Evolutionary conservation across 2,113 vertebrate species (phyloP), one percentile per base, ranked within the genome.

Genomic region (Tauraco erythrolophus): DNA sequence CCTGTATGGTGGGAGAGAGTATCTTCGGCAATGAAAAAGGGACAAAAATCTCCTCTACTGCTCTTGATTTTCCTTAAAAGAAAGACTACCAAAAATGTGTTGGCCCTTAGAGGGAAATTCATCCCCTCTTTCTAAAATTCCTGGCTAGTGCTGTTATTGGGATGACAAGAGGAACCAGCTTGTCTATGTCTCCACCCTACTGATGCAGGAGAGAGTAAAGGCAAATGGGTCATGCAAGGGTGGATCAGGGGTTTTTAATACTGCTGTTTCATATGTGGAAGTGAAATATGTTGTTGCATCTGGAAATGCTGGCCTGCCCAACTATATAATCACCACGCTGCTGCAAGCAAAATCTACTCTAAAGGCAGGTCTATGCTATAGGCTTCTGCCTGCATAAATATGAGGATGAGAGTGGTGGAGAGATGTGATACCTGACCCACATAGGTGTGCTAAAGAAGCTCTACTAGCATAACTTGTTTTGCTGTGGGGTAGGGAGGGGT

Each of bases 361-460:
- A 61, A 64, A 94, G 89, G 77, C 92, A 93, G 92, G 81, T 39
- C 83, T 81, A 21, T 7, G 37, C 95, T 74, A 78, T 50, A 84
- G 77, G 86, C 83, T 95, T 51, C 86, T 96, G 87, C 87, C 93
- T 95, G 94, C 90, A 95, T 95, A 96, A 97, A 50, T 93, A 97
- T 2, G 25, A 48, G 80, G 84, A 93, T 60, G 91, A 82, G 87
- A 91, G 74, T 0, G 0, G 93, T 1, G 0, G 53, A 79, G 74
- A 61, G 97, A 94, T 96, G 96, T 83, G 96, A 97, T 97, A 96
- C 95, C 94, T 97, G 96, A 95, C 95, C 95, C 96, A 97, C 90
- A 95, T 90, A 95, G 75, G 92, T 37, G 88, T 46, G 88, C 94
- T 88, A 23, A 76, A 94, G 97, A 46, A 83, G 96, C 88, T 92